Evolutionary conservation across 2,888 invertebrate genomes (phyloP).

Genomic region (Mythimna impura): DNA sequence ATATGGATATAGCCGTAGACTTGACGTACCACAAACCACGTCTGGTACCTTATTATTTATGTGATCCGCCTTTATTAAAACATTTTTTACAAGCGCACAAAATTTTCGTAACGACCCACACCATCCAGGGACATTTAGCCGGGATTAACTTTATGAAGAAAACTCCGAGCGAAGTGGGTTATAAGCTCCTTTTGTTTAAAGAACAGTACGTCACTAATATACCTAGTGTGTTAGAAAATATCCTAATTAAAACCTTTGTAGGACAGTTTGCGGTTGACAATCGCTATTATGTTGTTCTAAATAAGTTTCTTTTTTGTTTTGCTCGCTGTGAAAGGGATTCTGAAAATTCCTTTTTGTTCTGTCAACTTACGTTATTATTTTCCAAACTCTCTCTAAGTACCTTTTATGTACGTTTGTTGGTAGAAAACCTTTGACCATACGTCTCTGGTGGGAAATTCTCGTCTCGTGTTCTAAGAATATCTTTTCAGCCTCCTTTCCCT

Average conservation of each 20-base stretch:
- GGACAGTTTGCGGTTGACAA: conserved; percentile 50
- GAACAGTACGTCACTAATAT: conserved; percentile 63
- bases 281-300: conserved; percentile 21
- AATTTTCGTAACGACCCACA: conserved; percentile 51
- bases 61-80: conserved; percentile 51
- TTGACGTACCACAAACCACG: conserved; percentile 2
- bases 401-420: neutral
- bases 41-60: conserved; percentile 22
- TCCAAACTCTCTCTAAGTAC: neutral
- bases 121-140: conserved; percentile 48
- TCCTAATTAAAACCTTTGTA: conserved; percentile 65
- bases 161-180: conserved; percentile 65
- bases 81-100: conserved; percentile 49
- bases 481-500: conserved; percentile 28
- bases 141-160: conserved; percentile 67
- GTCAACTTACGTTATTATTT: neutral
- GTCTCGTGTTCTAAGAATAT: conserved; percentile 28
- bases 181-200: conserved; percentile 69
- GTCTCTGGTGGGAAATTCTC: conserved; percentile 7
- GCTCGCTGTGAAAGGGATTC: neutral
- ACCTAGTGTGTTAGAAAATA: conserved; percentile 60
- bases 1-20: no score
- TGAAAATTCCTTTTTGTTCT: neutral
- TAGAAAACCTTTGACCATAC: neutral
- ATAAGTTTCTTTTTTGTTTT: conserved; percentile 3